Percentiles rank a stretch among this genome's conserved stretches.
These are phyloP conservation scores for Tipula lateralis DNA, from an alignment of 2,888 invertebrate species.

Conservation along the genomic window DNA sequence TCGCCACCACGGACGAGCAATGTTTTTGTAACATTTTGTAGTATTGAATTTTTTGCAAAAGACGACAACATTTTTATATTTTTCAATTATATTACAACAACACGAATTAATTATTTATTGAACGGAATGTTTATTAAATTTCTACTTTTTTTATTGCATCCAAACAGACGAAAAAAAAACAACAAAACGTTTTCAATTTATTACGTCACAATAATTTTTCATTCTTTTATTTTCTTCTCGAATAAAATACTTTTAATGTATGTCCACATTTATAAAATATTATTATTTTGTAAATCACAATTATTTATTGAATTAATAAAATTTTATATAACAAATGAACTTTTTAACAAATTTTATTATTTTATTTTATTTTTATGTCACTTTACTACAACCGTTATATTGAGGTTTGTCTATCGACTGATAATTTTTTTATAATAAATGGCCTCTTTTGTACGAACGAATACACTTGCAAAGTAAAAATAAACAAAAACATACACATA, in stretches of 20 bases:
- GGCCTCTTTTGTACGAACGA: background rate
- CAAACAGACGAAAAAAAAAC: background rate
- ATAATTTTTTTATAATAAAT: background rate
- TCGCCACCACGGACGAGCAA: background rate
- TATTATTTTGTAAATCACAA: background rate
- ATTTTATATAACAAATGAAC: background rate
- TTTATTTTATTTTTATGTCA: background rate
- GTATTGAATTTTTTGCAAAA: background rate
- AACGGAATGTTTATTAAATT: conserved; percentile 11
- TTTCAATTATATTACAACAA: background rate
- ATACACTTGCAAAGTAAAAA: background rate
- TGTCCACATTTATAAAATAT: background rate
- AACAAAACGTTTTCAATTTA: background rate
- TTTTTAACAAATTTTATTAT: background rate
- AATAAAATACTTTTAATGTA: background rate
- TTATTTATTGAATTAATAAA: background rate
- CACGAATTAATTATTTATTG: background rate
- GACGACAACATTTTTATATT: background rate
- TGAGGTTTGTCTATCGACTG: background rate
- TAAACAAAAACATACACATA: background rate
- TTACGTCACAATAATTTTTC: background rate
- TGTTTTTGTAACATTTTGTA: background rate
- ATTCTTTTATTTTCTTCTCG: conserved; percentile 11
- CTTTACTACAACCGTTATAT: background rate
- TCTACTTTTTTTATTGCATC: background rate